Conservation (phyloP, 2,113 vertebrate genomes). For the mouse (Mus musculus) region GRCm39 chr8:106105501-106106000, state of each 20-base stretch:
- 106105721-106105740: constrained; percentile 77
- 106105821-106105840: background rate
- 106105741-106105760: constrained; percentile 88
- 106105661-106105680: constrained; percentile 82
- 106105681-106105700: constrained; percentile 81
- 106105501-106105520: constrained; percentile 92
- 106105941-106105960: constrained; percentile 92
- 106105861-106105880: constrained; percentile 43
- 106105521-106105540: constrained; percentile 90
- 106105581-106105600: constrained; percentile 73
- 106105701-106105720: constrained; percentile 78
- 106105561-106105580: constrained; percentile 72
- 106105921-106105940: constrained; percentile 97
- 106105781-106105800: constrained; percentile 76
- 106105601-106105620: background rate
- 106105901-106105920: constrained; percentile 96
- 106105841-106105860: background rate
- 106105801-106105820: constrained; percentile 79
- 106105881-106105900: constrained; percentile 85
- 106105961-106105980: constrained; percentile 98
- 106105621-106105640: constrained; percentile 77
- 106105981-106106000: constrained; percentile 94
- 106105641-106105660: constrained; percentile 91
- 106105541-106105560: constrained; percentile 90
- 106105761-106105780: constrained; percentile 62